Conservation (phyloP, 2,797 vertebrate genomes). For the Poecilia wingei region DNA sequence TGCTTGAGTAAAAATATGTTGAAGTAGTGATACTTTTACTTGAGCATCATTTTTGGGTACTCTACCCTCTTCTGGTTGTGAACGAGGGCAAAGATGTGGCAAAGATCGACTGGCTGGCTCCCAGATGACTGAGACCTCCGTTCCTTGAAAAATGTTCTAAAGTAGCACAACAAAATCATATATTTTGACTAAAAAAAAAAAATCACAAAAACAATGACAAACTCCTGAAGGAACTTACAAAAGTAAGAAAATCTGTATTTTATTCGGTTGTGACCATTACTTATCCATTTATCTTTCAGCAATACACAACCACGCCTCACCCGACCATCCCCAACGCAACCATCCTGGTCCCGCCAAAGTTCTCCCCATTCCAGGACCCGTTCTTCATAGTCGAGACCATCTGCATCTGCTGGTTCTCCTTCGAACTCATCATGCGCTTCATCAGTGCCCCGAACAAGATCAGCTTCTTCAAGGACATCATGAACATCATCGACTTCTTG, state of each 20-base stretch:
- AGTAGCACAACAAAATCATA: background rate
- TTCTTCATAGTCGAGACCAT: slow-evolving; percentile 93
- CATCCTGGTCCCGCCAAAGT: slow-evolving; percentile 38
- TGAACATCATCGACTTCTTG: slow-evolving; percentile 96
- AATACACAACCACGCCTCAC: slow-evolving; percentile 52
- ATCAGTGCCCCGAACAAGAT: slow-evolving; percentile 86
- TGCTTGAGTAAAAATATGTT: too few relatives aligned
- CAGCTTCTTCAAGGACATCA: slow-evolving; percentile 91
- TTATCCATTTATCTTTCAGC: slow-evolving; percentile 50
- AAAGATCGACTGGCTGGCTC: too few relatives aligned
- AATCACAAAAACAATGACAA: background rate
- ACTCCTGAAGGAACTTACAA: background rate
- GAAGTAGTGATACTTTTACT: too few relatives aligned
- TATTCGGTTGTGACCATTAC: slow-evolving; percentile 3
- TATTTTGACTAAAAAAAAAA: background rate
- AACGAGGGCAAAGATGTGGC: too few relatives aligned
- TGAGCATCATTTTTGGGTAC: too few relatives aligned
- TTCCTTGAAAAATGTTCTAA: background rate
- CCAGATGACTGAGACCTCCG: too few relatives aligned
- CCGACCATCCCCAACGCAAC: slow-evolving; percentile 61
- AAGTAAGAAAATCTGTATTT: background rate
- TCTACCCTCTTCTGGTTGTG: too few relatives aligned
- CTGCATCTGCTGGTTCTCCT: slow-evolving; percentile 94
- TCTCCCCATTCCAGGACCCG: slow-evolving; percentile 85
- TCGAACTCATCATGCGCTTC: slow-evolving; percentile 88